A percentile compares a stretch with the other conserved stretches of the same genome.
These are phyloP conservation scores for Rhopalosiphum maidis DNA, from an alignment of 1,140 invertebrate species.

Conservation along the genomic window DNA sequence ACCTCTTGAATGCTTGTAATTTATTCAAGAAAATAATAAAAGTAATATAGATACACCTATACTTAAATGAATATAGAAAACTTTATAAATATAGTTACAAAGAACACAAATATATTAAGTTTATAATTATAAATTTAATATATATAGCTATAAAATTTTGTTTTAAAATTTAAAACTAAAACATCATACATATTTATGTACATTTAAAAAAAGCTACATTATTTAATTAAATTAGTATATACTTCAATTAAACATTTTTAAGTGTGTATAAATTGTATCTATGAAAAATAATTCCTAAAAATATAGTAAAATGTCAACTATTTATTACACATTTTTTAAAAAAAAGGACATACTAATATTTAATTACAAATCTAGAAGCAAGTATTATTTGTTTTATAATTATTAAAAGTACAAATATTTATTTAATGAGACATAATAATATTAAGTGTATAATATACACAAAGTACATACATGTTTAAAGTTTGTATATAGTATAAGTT, in stretches of 20 bases:
- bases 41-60: not conserved
- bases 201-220: not conserved
- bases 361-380: too few relatives aligned
- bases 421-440: too few relatives aligned
- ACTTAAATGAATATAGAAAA: not conserved
- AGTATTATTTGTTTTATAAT: too few relatives aligned
- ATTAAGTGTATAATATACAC: too few relatives aligned
- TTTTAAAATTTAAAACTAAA: not conserved
- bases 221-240: not conserved
- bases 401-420: too few relatives aligned
- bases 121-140: not conserved
- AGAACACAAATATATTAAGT: not conserved
- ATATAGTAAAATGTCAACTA: too few relatives aligned
- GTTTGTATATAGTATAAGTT: too few relatives aligned
- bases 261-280: too few relatives aligned
- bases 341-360: too few relatives aligned
- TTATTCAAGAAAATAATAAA: slow-evolving; percentile 18
- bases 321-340: too few relatives aligned
- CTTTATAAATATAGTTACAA: not conserved
- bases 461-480: too few relatives aligned
- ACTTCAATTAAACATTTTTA: not conserved
- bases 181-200: not conserved
- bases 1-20: slow-evolving; percentile 8
- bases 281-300: too few relatives aligned
- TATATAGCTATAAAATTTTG: not conserved